Conservation (phyloP, 2,888 invertebrate species). For the Balanococcus diminutus region DNA sequence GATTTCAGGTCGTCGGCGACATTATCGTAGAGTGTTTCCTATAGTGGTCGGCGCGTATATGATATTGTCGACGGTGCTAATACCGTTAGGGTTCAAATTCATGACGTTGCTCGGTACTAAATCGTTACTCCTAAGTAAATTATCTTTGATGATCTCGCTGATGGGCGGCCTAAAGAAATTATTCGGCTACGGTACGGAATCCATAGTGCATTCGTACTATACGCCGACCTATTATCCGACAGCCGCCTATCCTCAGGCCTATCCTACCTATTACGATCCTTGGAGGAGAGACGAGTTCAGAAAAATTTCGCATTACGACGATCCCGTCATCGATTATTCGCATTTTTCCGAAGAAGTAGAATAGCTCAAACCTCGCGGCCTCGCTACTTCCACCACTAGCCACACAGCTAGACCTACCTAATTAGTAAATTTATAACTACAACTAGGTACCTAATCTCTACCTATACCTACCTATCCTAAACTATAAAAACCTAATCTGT, state of each 20-base stretch:
- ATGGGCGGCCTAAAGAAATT: conserved; percentile 56
- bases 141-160: conserved; percentile 79
- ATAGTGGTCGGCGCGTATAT: conserved; percentile 80
- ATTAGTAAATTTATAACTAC: too few species aligned
- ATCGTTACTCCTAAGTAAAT: conserved; percentile 78
- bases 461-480: too few species aligned
- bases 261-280: conserved; percentile 48
- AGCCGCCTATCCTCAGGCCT: conserved; percentile 27
- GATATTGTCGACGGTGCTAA: conserved; percentile 75
- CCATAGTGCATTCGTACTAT: not conserved
- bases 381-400: not conserved
- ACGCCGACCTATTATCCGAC: conserved; percentile 19
- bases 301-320: conserved; percentile 45
- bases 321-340: conserved; percentile 33
- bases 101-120: conserved; percentile 82
- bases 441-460: too few species aligned
- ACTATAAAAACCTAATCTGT: too few species aligned
- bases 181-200: not conserved
- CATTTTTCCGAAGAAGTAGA: conserved; percentile 48
- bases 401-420: too few species aligned
- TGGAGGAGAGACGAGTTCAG: conserved; percentile 49
- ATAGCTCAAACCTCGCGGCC: not conserved
- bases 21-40: conserved; percentile 68
- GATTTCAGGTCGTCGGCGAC: conserved; percentile 64
- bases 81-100: conserved; percentile 85